Evolutionary conservation across 2,888 invertebrate genomes (phyloP).

Genomic region (Apamea epomidion): DNA sequence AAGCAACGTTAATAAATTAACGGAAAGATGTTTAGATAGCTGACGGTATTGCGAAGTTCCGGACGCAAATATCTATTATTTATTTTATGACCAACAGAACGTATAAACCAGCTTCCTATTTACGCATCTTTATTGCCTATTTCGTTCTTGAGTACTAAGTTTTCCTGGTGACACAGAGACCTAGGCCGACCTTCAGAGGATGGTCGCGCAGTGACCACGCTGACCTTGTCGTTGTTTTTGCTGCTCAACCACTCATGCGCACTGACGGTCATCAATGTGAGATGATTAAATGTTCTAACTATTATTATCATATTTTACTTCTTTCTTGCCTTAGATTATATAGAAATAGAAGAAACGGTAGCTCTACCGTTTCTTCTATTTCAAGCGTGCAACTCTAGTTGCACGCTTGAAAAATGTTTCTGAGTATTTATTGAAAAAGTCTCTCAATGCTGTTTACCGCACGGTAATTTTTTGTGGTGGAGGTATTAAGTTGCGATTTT

Average conservation of each 20-base stretch:
- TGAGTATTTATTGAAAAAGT: background rate
- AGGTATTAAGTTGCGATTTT: background rate
- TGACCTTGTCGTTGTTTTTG: slow-evolving; percentile 79
- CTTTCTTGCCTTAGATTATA: background rate
- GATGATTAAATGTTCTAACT: slow-evolving; percentile 25
- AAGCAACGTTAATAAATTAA: background rate
- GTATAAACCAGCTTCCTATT: background rate
- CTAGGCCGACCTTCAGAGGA: slow-evolving; percentile 64
- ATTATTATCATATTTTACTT: slow-evolving; percentile 26
- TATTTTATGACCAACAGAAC: background rate
- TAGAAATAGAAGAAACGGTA: background rate
- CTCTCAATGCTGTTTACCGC: background rate
- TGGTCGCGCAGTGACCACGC: slow-evolving; percentile 69
- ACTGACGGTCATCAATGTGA: slow-evolving; percentile 58
- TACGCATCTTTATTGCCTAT: slow-evolving; percentile 22
- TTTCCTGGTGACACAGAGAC: slow-evolving; percentile 59
- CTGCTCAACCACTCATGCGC: slow-evolving; percentile 73
- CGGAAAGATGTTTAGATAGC: background rate
- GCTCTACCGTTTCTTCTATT: too few species aligned
- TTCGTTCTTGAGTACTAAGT: slow-evolving; percentile 25
- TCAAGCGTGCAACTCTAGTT: too few species aligned
- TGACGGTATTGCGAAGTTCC: background rate
- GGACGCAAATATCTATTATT: background rate
- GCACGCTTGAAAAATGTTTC: background rate
- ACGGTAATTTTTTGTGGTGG: background rate